Base-by-base conservation (phyloP, 1,140 invertebrate genomes). In the Rhizoglyphus robini region DNA sequence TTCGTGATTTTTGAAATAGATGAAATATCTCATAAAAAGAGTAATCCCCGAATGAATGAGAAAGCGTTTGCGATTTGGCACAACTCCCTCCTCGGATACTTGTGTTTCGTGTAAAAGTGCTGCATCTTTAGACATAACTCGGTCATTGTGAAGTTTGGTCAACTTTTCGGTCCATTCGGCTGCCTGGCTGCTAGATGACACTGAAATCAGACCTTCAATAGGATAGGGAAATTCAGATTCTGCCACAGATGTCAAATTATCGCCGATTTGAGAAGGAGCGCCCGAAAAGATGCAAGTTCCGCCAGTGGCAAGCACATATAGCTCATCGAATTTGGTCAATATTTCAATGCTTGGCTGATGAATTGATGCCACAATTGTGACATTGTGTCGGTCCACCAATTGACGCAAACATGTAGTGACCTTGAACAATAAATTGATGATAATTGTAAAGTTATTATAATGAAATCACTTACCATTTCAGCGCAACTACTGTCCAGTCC, bases 341-440 rank as follows among this genome's bases (percentile, higher is more conserved):
- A 66, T 32, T 32, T 66, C 65, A 41, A 5, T 23, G 31, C 48
- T 66, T 29, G 65, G 65, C 31, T 58, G 58, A 48, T 66, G 65
- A 4, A 66, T 66, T 4, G 20, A 31, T 2, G 51, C 23, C 1
- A 66, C 34, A 30, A 66, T 61, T 13, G 65, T 34, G 20, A 66
- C 15, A 27, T 58, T 58, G 11, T 62, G 49, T 5, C 27, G 18
- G 11, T 3, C 34, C 20, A 25, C 34, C 1, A 63, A 18, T 1
- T n/a, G 25, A 76, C 90, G 83, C 34, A 90, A 34, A 34, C 61
- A 63, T 25, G 27, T 11, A 1, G 47, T 46, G 2, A 60, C 58
- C 58, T 60, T 11, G n/a, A n/a, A n/a, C n/a, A n/a, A n/a, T n/a
- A n/a, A n/a, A n/a, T n/a, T n/a, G n/a, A n/a, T n/a, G n/a, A n/a